Evolutionary conservation across 92 coral and sea anemone genomes (phyloP), one percentile per base, ranked within the genome.

Genomic region (Blastomussa wellsi): DNA sequence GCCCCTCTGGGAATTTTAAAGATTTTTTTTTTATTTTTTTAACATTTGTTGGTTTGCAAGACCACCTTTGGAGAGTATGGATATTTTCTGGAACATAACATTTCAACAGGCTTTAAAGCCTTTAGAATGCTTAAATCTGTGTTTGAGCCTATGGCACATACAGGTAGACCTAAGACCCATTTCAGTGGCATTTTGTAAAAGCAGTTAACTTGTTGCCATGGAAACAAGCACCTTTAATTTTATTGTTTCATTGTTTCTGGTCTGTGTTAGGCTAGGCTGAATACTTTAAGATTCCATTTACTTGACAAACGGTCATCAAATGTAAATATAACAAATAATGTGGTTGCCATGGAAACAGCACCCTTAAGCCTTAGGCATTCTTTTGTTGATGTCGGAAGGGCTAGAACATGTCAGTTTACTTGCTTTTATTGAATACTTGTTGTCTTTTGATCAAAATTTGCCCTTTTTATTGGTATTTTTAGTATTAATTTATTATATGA

Each of bases 401-500:
- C 36, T 10, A 31, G 70, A 28, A 67, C 13, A 49, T 49, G 20
- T 20, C 55, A 49, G 55, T 16, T 49, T 49, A 20, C 17, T 49
- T 49, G 55, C 2, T 49, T 49, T 49, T 49, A 49, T 49, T 49
- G 17, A 49, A 49, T 66, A 64, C 75, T 39, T 80, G 9, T 66
- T 41, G 75, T 79, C 38, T 66, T 80, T 66, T 80, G 72, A 80
- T 80, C 84, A 65, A 80, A 80, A 65, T 65, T 64, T 52, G 26
- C 39, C n/a, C n/a, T n/a, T n/a, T n/a, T n/a, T n/a, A n/a, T n/a
- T n/a, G n/a, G 53, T 6, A 80, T 37, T 65, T 64, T 33, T 65
- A 64, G n/a, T n/a, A n/a, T n/a, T n/a, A n/a, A n/a, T n/a, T n/a
- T n/a, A n/a, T n/a, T n/a, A n/a, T n/a, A n/a, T n/a, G n/a, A n/a